Evolutionary conservation across 2,113 vertebrate species (phyloP), one percentile per base, ranked within the genome.

Genomic region (Alectura lathami): DNA sequence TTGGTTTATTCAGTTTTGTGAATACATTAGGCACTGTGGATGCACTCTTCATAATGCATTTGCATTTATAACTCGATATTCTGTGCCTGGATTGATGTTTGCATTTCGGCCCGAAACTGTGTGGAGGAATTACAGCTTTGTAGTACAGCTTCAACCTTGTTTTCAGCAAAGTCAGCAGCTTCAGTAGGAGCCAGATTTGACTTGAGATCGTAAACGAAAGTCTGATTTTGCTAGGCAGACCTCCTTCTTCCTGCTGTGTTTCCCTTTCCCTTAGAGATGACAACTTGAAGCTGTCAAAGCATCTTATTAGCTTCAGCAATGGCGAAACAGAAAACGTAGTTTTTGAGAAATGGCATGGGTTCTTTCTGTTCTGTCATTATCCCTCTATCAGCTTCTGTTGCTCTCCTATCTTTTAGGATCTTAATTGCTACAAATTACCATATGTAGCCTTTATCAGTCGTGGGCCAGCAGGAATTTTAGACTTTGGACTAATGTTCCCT

Each of bases 401-500:
- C 79, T 80, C 15, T 74, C 34, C 59, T 79, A 12, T 77, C n/a
- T 30, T 86, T 94, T 74, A 63, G 59, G 59, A 85, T 69, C 85
- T 29, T 60, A 85, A 83, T 89, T 88, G 17, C 78, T 74, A 40
- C 53, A 42, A 75, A 82, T 91, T 62, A 47, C 23, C 83, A 4
- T 13, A 20, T 59, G 32, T 62, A 47, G 32, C 48, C 91, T 87
- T 93, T 89, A 89, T 91, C 67, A 50, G 26, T 73, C 54, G 42
- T 70, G 63, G 23, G 54, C 54, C 59, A 91, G 73, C 22, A 85
- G 54, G 76, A 86, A 70, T 95, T 86, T 81, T 68, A 88, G 89
- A 94, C 89, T 86, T 93, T 86, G 87, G 59, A 92, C 60, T 88
- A 54, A 59, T 17, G 34, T 85, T 69, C 62, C 76, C 45, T 66